A percentile compares a stretch with the other conserved stretches of the same genome.
Conservation (phyloP, 2,888 invertebrate species). For the Drosophila meridionalis region DNA sequence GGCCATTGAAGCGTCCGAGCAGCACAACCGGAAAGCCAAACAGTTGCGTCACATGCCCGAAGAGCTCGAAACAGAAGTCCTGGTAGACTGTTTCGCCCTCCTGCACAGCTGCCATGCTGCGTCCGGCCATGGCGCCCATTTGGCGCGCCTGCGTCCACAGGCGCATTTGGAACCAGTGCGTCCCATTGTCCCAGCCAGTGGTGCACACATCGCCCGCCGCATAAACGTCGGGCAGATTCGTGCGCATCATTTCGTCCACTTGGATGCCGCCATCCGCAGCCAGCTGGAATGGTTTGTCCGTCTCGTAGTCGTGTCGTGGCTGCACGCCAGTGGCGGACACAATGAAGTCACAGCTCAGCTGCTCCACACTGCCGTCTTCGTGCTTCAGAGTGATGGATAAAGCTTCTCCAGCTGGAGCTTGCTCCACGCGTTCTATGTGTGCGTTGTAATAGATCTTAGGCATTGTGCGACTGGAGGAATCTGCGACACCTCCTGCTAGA, state of each 20-base stretch:
- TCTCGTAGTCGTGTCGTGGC: conserved; percentile 88
- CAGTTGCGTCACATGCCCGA: conserved; percentile 97
- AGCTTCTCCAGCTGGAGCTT: conserved; percentile 85
- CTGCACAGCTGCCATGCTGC: conserved; percentile 90
- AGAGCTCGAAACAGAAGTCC: conserved; percentile 99
- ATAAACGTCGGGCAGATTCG: conserved; percentile 91
- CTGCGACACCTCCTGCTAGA: conserved; percentile 82
- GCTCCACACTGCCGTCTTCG: conserved; percentile 86
- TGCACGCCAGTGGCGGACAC: conserved; percentile 98
- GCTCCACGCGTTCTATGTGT: conserved; percentile 84
- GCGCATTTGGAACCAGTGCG: conserved; percentile 97
- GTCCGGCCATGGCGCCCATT: conserved; percentile 98
- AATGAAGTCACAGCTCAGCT: conserved; percentile 93
- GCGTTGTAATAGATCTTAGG: conserved; percentile 88
- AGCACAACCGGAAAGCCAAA: conserved; percentile 97
- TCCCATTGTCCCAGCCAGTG: conserved; percentile 91
- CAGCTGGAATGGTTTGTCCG: conserved; percentile 86
- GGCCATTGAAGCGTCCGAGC: conserved; percentile 96
- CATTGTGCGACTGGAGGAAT: background rate
- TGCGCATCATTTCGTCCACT: conserved; percentile 94
- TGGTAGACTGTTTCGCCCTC: conserved; percentile 89
- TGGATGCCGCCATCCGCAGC: conserved; percentile 92
- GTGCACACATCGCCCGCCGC: conserved; percentile 98
- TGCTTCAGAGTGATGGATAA: conserved; percentile 88
- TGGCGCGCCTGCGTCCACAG: conserved; percentile 99